A percentile compares a stretch with the other conserved stretches of the same genome.
phyloP scores from a whole-genome alignment of 2,888 invertebrate species.

The Andrena fulva region DNA sequence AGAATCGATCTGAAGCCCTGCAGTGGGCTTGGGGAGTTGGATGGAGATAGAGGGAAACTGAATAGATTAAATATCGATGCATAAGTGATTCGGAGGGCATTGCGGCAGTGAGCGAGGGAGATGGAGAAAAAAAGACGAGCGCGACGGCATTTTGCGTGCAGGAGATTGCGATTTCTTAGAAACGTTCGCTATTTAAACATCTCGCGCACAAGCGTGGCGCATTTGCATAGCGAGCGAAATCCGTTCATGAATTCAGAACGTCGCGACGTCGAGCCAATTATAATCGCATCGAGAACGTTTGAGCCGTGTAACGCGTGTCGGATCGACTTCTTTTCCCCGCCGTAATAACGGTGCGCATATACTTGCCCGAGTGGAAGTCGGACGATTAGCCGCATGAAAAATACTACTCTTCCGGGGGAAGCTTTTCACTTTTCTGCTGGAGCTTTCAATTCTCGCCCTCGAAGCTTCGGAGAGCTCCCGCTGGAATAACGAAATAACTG shows the following conservation, averaged over 20 bases:
- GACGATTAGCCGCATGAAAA: not conserved
- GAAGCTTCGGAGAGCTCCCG: not conserved
- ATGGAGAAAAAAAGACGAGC: not conserved
- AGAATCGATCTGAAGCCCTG: too few relatives aligned
- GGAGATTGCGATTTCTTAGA: constrained; percentile 44
- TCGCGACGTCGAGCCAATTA: constrained; percentile 38
- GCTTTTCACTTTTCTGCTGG: not conserved
- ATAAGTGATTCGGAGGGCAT: not conserved
- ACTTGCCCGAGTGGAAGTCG: not conserved
- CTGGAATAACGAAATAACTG: not conserved
- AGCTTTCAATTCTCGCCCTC: not conserved
- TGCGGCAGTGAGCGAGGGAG: not conserved
- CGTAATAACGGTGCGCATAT: constrained; percentile 1
- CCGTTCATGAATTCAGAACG: constrained; percentile 17
- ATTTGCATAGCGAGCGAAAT: constrained; percentile 41
- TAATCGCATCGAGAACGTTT: constrained; percentile 40
- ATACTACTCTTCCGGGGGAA: not conserved
- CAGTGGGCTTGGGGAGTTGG: too few relatives aligned
- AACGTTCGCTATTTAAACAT: constrained; percentile 42
- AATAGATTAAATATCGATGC: not conserved
- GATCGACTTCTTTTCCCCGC: constrained; percentile 14
- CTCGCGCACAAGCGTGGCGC: constrained; percentile 25
- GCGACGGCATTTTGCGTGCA: constrained; percentile 46
- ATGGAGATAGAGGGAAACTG: not conserved
- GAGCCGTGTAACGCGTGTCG: constrained; percentile 23